phyloP scores from a whole-genome alignment of 2,113 vertebrate species.

The Toxotes jaculatrix region DNA sequence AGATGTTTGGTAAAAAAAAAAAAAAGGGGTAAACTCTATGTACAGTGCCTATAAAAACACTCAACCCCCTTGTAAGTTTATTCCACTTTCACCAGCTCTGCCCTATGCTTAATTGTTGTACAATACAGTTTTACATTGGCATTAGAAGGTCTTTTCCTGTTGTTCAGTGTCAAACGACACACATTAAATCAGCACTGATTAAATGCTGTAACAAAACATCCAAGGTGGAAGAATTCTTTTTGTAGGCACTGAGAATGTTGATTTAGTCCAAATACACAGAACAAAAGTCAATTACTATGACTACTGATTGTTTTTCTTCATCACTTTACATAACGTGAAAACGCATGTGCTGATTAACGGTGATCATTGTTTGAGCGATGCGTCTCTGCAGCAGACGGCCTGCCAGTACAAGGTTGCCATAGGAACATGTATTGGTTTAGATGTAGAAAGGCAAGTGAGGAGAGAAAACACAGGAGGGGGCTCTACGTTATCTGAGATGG shows the following conservation, averaged over 20 bases:
- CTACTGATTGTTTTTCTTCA: neutral
- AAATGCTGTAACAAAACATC: neutral
- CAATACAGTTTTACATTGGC: neutral
- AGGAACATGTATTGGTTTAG: slow-evolving; percentile 29
- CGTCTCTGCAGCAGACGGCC: slow-evolving; percentile 7
- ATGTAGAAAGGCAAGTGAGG: slow-evolving; percentile 6
- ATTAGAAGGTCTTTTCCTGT: neutral
- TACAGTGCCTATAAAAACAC: neutral
- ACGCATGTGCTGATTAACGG: neutral
- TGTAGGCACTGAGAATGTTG: neutral
- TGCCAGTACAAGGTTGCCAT: slow-evolving; percentile 23
- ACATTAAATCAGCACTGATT: neutral
- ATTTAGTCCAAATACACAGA: neutral
- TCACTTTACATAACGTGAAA: neutral
- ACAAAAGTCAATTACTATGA: neutral
- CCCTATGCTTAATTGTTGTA: neutral
- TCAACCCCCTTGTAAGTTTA: neutral
- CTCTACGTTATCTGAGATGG: slow-evolving; percentile 10
- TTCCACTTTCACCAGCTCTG: too few relatives aligned
- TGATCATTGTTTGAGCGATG: neutral
- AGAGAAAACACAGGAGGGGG: neutral
- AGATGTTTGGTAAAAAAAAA: neutral
- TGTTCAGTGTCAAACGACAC: neutral
- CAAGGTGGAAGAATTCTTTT: neutral
- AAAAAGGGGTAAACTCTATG: neutral